These are phyloP conservation scores for Cyprinodon variegatus DNA, from an alignment of 2,113 vertebrate genomes.

Conservation along the genomic window DNA sequence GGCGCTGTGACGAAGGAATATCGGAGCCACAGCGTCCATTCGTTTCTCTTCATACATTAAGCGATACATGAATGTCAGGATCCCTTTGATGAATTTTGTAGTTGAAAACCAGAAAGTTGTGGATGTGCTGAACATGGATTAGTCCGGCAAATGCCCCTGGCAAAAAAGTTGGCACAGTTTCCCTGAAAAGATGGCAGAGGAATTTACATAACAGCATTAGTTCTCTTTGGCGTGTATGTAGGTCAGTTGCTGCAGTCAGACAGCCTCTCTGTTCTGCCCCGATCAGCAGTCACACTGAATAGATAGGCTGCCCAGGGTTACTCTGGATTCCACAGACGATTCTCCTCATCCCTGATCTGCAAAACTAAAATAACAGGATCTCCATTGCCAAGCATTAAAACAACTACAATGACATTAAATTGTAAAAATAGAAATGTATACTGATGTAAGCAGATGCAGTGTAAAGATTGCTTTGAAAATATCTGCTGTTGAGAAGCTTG, in stretches of 20 bases:
- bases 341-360: neutral
- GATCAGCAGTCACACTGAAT: conserved; percentile 42
- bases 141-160: conserved; percentile 45
- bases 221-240: conserved; percentile 69
- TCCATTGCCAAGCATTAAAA: neutral
- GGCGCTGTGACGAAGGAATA: too few species aligned
- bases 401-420: neutral
- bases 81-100: conserved; percentile 15
- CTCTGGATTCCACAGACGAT: neutral
- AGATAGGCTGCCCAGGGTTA: conserved; percentile 35
- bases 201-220: conserved; percentile 78
- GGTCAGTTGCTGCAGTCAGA: conserved; percentile 71
- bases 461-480: conserved; percentile 22
- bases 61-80: conserved; percentile 16
- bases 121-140: conserved; percentile 52
- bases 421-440: neutral
- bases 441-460: conserved; percentile 37
- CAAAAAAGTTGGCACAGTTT: conserved; percentile 68
- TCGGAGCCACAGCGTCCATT: too few species aligned
- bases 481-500: conserved; percentile 17
- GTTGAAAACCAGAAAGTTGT: conserved; percentile 13
- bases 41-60: conserved; percentile 13
- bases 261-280: conserved; percentile 38
- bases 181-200: conserved; percentile 67
- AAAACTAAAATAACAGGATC: neutral